Conservation (phyloP, 2,797 vertebrate species). For the Muscicapa striata region DNA sequence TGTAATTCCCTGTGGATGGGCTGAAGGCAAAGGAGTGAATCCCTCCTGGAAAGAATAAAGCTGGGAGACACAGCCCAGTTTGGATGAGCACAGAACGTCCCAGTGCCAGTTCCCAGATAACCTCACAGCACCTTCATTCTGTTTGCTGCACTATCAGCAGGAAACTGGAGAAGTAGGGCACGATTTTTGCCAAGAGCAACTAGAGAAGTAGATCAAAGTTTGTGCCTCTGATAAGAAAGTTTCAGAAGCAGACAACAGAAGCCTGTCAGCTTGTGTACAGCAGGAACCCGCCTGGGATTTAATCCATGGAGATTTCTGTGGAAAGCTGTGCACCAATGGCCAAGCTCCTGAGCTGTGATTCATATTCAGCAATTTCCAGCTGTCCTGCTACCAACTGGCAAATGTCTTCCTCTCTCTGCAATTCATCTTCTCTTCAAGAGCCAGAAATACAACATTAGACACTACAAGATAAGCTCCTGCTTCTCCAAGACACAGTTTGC, state of each 20-base stretch:
- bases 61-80: not conserved
- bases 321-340: not conserved
- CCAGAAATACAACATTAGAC: not conserved
- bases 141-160: slow-evolving; percentile 42
- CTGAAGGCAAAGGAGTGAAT: not conserved
- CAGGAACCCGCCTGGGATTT: not conserved
- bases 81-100: not conserved
- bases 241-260: slow-evolving; percentile 37
- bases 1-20: not conserved
- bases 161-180: slow-evolving; percentile 61
- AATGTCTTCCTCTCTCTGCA: not conserved
- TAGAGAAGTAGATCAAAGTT: slow-evolving; percentile 49
- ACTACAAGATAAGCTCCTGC: not conserved
- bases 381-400: slow-evolving; percentile 5
- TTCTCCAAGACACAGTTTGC: not conserved
- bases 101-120: slow-evolving; percentile 33
- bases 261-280: not conserved
- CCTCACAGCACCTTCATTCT: slow-evolving; percentile 44
- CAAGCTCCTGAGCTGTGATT: slow-evolving; percentile 10
- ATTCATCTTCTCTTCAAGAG: not conserved
- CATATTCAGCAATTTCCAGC: slow-evolving; percentile 17
- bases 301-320: not conserved
- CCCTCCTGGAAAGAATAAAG: not conserved
- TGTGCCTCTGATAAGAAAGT: slow-evolving; percentile 41
- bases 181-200: slow-evolving; percentile 53